phyloP scores from a whole-genome alignment of 1,140 invertebrate genomes.

The Drosophila novamexicana region DNA sequence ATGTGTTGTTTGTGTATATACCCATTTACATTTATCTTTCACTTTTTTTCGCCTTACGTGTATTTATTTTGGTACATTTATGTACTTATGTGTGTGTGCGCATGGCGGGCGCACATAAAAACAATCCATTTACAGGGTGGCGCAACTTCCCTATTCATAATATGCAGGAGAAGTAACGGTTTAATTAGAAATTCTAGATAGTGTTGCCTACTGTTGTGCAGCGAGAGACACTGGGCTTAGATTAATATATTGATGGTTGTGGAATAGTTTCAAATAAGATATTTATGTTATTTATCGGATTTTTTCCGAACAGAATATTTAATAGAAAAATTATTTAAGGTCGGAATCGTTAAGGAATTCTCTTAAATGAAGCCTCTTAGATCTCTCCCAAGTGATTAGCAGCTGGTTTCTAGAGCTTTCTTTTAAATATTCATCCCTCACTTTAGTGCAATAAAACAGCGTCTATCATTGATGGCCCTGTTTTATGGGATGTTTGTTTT shows the following conservation, averaged over 20 bases:
- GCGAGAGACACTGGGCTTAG: not conserved
- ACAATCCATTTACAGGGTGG: constrained; percentile 74
- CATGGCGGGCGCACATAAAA: constrained; percentile 60
- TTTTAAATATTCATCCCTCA: not conserved
- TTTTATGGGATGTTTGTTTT: constrained; percentile 13
- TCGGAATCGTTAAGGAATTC: not conserved
- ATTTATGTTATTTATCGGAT: no score
- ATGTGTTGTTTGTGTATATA: constrained; percentile 51
- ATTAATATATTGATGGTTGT: not conserved
- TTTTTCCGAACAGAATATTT: not conserved
- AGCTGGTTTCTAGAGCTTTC: constrained; percentile 2
- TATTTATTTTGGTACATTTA: constrained; percentile 75
- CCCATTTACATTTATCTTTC: constrained; percentile 78
- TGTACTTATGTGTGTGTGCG: constrained; percentile 5
- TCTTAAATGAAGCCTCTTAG: not conserved
- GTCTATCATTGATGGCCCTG: constrained; percentile 23
- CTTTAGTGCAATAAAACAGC: not conserved
- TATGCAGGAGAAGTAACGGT: constrained; percentile 1
- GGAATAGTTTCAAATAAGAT: no score
- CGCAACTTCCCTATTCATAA: constrained; percentile 20
- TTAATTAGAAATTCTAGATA: constrained; percentile 19
- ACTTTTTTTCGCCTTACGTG: constrained; percentile 70
- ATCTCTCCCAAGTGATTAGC: not conserved
- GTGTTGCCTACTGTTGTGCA: constrained; percentile 29
- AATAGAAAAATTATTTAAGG: not conserved